Percentiles rank a stretch among this genome's conserved stretches.
phyloP scores from a whole-genome alignment of 2,888 invertebrate genomes.

The Zootermopsis nevadensis region DNA sequence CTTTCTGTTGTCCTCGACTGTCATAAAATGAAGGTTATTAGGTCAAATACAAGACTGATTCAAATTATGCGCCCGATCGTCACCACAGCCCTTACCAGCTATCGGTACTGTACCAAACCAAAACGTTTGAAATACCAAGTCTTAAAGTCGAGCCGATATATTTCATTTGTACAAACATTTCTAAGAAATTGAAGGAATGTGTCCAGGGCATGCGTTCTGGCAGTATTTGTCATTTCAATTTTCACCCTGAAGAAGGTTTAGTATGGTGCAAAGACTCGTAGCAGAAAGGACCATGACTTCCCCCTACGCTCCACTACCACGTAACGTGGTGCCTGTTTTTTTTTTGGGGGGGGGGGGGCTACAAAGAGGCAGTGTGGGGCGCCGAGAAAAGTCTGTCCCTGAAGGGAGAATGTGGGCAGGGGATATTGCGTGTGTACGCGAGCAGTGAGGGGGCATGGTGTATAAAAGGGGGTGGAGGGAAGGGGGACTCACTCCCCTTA shows the following conservation, averaged over 20 bases:
- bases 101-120: too few relatives aligned
- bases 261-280: conserved; percentile 39
- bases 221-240: conserved; percentile 31
- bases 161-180: too few relatives aligned
- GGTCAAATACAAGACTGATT: too few relatives aligned
- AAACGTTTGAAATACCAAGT: too few relatives aligned
- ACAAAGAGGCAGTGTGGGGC: conserved; percentile 26
- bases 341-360: conserved; percentile 26
- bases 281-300: conserved; percentile 18
- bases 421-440: conserved; percentile 56
- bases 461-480: conserved; percentile 46
- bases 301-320: conserved; percentile 31
- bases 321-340: conserved; percentile 42
- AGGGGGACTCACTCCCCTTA: not conserved
- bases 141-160: too few relatives aligned
- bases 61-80: too few relatives aligned
- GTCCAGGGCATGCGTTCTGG: not conserved
- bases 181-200: too few relatives aligned
- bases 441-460: conserved; percentile 21
- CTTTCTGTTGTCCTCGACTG: too few relatives aligned
- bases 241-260: conserved; percentile 15
- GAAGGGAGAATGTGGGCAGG: conserved; percentile 28
- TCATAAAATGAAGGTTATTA: too few relatives aligned
- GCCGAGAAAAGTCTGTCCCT: conserved; percentile 43
- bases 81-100: too few relatives aligned